phyloP scores from a whole-genome alignment of 1,140 invertebrate species.

The Sipha flava region DNA sequence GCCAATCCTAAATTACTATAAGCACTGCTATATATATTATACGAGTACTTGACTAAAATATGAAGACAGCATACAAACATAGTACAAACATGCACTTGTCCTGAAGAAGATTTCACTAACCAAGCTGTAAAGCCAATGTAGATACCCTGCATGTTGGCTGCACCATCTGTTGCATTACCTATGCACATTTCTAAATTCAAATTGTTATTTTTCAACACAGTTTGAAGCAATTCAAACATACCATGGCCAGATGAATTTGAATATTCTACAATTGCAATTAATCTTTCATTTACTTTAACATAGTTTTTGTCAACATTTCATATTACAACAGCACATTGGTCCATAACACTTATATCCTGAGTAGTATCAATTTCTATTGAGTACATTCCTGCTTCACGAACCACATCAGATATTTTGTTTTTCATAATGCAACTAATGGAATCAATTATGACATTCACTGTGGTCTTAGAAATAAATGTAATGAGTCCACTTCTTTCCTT shows the following conservation, averaged over 20 bases:
- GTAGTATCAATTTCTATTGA: constrained; percentile 36
- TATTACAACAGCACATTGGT: constrained; percentile 34
- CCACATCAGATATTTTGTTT: neutral
- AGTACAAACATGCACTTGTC: neutral
- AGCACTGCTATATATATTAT: too few relatives aligned
- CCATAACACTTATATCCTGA: constrained; percentile 34
- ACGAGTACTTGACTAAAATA: too few relatives aligned
- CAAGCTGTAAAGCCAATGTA: constrained; percentile 35
- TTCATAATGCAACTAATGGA: neutral
- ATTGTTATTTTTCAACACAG: neutral
- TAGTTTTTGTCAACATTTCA: constrained; percentile 23
- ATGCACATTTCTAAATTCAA: constrained; percentile 9
- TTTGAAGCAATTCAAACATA: constrained; percentile 29
- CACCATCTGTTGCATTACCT: constrained; percentile 34
- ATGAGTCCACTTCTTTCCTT: neutral
- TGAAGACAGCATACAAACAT: too few relatives aligned
- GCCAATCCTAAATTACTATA: too few relatives aligned
- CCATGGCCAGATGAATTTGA: constrained; percentile 29
- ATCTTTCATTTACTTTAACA: constrained; percentile 22
- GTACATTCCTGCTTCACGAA: constrained; percentile 29
- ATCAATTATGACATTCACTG: neutral
- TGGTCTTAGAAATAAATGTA: neutral
- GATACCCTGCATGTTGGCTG: constrained; percentile 35
- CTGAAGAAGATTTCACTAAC: neutral
- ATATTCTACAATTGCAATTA: constrained; percentile 28